Evolutionary conservation across 2,113 vertebrate genomes (phyloP), one percentile per base, ranked within the genome.

Genomic region (Chloroceryle aenea): DNA sequence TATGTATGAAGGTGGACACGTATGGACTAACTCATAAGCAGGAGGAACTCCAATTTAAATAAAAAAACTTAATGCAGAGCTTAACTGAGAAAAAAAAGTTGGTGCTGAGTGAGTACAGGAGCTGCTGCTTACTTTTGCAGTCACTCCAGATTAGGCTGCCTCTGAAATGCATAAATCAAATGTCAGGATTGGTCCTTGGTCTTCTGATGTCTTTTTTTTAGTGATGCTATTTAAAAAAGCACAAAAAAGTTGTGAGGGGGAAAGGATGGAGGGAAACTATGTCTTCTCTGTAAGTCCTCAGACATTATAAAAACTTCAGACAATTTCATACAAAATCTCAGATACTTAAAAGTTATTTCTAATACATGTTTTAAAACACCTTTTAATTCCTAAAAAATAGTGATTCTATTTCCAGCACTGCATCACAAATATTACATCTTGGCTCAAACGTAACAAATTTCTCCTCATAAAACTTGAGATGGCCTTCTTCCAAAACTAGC

Each of bases 391-490:
- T 88, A 45, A 80, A 95, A 83, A 91, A 34, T 36, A 85, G 48
- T 40, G 20, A n/a, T 81, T 90, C 22, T 83, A 10, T 76, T 93
- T 77, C 91, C 92, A 92, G 83, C 45, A 92, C 50, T 30, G 30
- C n/a, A 94, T 82, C 81, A 85, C 32, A 83, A 59, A 67, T 85
- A 87, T 47, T 90, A 69, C 18, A 74, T 50, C 38, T 93, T 96
- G 90, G 87, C 87, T 83, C 2, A 1, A 63, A 19, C 59, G 5
- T 43, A 94, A 80, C 56, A 89, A 90, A 83, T 84, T 47, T 52
- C 69, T 92, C 87, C 89, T 95, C 94, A 29, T 68, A 94, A 96
- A 86, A 94, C 86, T 58, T 38, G 85, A 77, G 81, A 87, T 68
- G 64, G 68, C 55, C 59, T 62, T 93, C 38, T 94, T 97, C 67